Conservation (phyloP, 1,140 invertebrate species). For the Harlomillsia oculata region DNA sequence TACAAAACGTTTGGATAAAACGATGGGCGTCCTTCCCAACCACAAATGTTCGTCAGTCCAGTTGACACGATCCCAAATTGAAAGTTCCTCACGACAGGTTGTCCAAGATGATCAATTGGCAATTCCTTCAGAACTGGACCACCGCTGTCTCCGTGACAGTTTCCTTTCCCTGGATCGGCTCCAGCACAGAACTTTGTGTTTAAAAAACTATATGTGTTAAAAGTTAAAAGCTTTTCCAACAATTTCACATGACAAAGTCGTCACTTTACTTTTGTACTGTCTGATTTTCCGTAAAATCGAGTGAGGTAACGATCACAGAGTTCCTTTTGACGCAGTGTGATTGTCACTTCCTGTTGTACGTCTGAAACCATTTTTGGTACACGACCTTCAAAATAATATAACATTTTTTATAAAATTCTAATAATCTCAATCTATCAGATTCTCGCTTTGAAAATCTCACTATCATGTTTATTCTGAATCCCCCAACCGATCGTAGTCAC, state of each 20-base stretch:
- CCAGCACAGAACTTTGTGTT: conserved; percentile 5
- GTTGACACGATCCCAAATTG: conserved; percentile 24
- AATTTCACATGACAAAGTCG: neutral
- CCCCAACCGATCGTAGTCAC: neutral
- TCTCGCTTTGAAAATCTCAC: neutral
- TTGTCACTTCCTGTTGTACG: neutral
- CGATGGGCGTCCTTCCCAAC: conserved; percentile 10
- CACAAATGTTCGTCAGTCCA: neutral
- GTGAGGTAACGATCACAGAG: conserved; percentile 5
- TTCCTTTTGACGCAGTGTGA: neutral
- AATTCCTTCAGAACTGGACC: neutral
- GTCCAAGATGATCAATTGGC: neutral
- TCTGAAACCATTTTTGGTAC: neutral
- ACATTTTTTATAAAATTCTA: neutral
- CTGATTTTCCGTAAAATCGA: neutral
- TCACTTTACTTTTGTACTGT: neutral
- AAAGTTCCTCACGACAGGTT: conserved; percentile 1
- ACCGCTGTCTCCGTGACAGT: conserved; percentile 1
- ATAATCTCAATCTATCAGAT: neutral
- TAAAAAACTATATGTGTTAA: neutral
- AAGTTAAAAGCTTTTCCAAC: neutral
- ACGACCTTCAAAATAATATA: neutral
- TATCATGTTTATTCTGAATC: conserved; percentile 3
- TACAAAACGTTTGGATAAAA: conserved; percentile 20
- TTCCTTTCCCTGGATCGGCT: neutral